Percentiles rank a stretch among this genome's conserved stretches.
These are phyloP conservation scores for Conopomorpha cramerella DNA, from an alignment of 1,140 invertebrate genomes.

Conservation along the genomic window DNA sequence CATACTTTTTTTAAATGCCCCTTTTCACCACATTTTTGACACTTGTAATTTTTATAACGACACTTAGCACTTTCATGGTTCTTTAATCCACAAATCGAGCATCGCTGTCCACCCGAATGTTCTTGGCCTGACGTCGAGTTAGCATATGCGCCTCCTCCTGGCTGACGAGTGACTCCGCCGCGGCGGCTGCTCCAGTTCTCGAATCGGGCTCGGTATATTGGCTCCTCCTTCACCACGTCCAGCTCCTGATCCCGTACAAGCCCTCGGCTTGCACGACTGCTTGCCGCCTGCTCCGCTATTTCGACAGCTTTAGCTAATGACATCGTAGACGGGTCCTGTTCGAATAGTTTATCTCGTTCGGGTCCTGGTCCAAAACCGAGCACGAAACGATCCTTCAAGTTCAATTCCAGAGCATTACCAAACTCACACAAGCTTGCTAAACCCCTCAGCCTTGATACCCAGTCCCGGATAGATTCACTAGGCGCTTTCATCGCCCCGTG, in stretches of 20 bases:
- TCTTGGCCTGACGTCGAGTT: background rate
- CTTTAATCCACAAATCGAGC: background rate
- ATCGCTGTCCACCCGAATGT: background rate
- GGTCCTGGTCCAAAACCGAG: slow-evolving; percentile 3
- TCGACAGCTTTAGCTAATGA: background rate
- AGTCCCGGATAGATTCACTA: slow-evolving; percentile 1
- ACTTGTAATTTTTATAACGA: slow-evolving; percentile 1
- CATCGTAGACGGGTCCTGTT: background rate
- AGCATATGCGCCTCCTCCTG: background rate
- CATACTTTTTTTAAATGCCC: slow-evolving; percentile 5
- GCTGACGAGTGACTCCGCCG: background rate
- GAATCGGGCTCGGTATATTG: background rate
- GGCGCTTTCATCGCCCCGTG: slow-evolving; percentile 1
- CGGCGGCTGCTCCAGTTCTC: background rate
- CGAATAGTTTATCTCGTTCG: slow-evolving; percentile 3
- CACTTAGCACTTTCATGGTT: background rate
- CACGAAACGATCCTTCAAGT: slow-evolving; percentile 2
- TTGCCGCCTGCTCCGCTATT: background rate
- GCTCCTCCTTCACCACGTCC: slow-evolving; percentile 1
- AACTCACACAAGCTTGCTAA: slow-evolving; percentile 3
- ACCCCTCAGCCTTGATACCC: slow-evolving; percentile 3
- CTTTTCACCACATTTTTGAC: slow-evolving; percentile 1
- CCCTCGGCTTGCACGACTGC: background rate
- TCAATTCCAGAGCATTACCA: slow-evolving; percentile 2
- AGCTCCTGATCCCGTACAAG: background rate